Percentiles rank a stretch among this genome's conserved stretches.
Conservation (phyloP, 2,888 invertebrate species). For the Crepidodera aurea region DNA sequence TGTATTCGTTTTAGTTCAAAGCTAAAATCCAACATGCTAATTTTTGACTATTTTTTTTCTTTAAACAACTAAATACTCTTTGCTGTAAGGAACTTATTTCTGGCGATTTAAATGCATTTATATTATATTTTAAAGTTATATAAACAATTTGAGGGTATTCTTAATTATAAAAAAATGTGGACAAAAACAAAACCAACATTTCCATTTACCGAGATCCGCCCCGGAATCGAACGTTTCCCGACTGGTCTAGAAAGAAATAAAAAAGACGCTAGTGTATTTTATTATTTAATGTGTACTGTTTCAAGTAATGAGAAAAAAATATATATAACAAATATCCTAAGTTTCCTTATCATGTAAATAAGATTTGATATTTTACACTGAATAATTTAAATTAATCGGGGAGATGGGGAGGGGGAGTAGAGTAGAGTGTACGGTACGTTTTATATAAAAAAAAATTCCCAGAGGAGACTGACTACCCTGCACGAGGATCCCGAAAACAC, state of each 20-base stretch:
- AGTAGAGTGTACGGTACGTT: conserved; percentile 35
- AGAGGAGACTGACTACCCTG: conserved; percentile 50
- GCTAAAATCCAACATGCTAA: too few species aligned
- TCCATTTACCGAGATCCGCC: too few species aligned
- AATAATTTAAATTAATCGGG: conserved; percentile 47
- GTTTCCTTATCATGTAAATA: conserved; percentile 44
- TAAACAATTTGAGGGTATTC: too few species aligned
- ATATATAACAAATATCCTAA: conserved; percentile 48
- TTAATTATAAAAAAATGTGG: too few species aligned
- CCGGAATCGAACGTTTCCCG: background rate
- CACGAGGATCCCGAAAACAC: conserved; percentile 43
- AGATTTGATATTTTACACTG: conserved; percentile 48
- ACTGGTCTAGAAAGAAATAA: conserved; percentile 30
- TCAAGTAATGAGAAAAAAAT: conserved; percentile 47
- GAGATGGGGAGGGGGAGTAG: background rate
- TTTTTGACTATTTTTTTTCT: too few species aligned
- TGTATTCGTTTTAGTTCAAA: too few species aligned
- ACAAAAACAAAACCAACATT: too few species aligned
- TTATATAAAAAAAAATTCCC: conserved; percentile 36
- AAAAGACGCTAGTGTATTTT: conserved; percentile 44
- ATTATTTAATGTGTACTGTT: conserved; percentile 51
- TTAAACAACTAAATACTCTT: too few species aligned
- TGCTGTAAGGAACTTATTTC: too few species aligned
- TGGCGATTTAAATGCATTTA: too few species aligned
- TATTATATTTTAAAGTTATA: too few species aligned